Conservation (phyloP, 2,888 invertebrate genomes). For the Apamea anceps region DNA sequence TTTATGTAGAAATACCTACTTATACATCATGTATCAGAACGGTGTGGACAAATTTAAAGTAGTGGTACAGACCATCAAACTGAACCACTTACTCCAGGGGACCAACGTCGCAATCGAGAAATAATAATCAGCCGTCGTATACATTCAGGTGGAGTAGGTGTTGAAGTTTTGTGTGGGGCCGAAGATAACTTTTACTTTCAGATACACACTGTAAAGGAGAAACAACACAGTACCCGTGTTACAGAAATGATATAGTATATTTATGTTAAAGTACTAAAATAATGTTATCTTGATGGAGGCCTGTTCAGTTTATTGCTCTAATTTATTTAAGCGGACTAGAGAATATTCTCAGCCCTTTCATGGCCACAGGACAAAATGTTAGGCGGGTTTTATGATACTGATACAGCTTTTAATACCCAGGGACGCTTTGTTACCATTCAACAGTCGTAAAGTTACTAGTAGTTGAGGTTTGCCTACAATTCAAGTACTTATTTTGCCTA, state of each 20-base stretch:
- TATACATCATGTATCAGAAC: neutral
- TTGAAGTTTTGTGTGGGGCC: neutral
- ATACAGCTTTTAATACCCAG: slow-evolving; percentile 17
- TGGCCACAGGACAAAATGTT: slow-evolving; percentile 22
- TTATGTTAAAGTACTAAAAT: slow-evolving; percentile 9
- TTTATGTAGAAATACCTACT: neutral
- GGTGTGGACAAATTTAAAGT: neutral
- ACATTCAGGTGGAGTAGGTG: neutral
- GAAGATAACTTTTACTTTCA: too few species aligned
- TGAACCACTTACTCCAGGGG: neutral
- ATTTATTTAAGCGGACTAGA: slow-evolving; percentile 24
- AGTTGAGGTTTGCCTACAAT: slow-evolving; percentile 7
- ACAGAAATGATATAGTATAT: neutral
- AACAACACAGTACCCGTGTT: neutral
- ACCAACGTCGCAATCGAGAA: neutral
- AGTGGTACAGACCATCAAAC: neutral
- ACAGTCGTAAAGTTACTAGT: slow-evolving; percentile 11
- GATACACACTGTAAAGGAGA: neutral
- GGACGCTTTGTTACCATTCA: slow-evolving; percentile 11
- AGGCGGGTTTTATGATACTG: slow-evolving; percentile 13
- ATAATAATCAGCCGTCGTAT: neutral
- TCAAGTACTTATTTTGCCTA: neutral
- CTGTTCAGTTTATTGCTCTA: slow-evolving; percentile 17
- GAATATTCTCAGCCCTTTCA: slow-evolving; percentile 18
- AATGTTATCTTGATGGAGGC: neutral